Base-by-base conservation (phyloP, 2,888 invertebrate species). In the Eretmocerus hayati region DNA sequence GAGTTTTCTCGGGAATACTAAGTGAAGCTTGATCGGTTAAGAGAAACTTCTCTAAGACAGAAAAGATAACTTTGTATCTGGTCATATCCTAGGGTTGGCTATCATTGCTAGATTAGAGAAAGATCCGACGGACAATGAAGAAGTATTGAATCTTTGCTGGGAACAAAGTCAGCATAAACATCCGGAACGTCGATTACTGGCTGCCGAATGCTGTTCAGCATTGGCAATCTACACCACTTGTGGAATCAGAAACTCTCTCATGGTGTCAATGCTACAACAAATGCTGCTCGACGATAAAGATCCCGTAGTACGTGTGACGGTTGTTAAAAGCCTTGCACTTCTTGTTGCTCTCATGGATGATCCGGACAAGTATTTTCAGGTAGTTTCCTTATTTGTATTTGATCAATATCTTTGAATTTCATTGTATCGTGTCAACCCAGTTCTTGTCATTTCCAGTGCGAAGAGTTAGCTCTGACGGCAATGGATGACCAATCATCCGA, bases 251-350 rank as follows among this genome's bases (percentile, higher is more conserved):
- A 81, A 82, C 60, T 85, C 84, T 0, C 67, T 85, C 26, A 77
- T 85, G 64, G 70, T 85, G 38, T 83, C 84, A 11, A 84, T 85
- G 79, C 69, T 85, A 31, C 81, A 83, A 60, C 85, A 85, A 72
- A 79, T 85, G 79, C 65, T 83, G 46, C 65, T 74, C 23, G 83
- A 84, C 56, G 85, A 85, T 60, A 77, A 78, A 56, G 80, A 81
- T 56, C 77, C 80, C 20, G 62, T 68, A 40, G 83, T 85, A 2
- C 68, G 83, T 53, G 77, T 76, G 52, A 76, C 78, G n/a, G 80
- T 79, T 6, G 75, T 83, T 4, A 74, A 74, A 57, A 81, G 81
- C 61, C 69, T 85, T 22, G 76, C 82, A 1, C 65, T 83, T 5
- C 71, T 84, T 22, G 74, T 80, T 37, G 76, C 79, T n/a, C 75